Base-by-base conservation (phyloP, 2,888 invertebrate species). In the Biston stratarius region DNA sequence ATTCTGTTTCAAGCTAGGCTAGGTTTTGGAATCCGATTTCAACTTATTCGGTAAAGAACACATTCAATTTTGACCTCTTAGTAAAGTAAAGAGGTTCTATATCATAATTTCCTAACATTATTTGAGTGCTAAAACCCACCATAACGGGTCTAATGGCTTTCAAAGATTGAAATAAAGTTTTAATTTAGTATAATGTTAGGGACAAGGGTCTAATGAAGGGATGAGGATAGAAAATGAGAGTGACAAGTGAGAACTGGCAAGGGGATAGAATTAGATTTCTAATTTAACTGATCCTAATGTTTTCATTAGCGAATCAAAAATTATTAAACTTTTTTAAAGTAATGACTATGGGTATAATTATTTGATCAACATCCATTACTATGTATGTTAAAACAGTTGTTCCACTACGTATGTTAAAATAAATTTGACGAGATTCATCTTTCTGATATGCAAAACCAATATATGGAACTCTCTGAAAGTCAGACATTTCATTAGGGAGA, bases 171-270 rank as follows among this genome's bases (percentile, higher is more conserved):
- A 65, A 24, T 56, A 56, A 66, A 58, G 66, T 67, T 67, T 61
- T 42, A 61, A 66, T 66, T 58, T 44, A 47, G 48, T 44, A 38
- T 53, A 49, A 47, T 49, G 45, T 61, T 40, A 36, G 53, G 57
- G 57, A 63, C 55, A 15, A 44, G 63, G 67, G 67, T 67, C 67
- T 67, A 63, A 67, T 67, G 63, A 60, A 59, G 67, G 60, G 36
- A 47, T 24, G 57, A n/a, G 36, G 49, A 48, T 14, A 34, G 45
- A 56, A 40, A 47, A 24, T 56, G 40, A 59, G 15, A 52, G 51
- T 49, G 62, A 49, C 62, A 59, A 58, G 15, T 49, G 60, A 48
- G 42, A 24, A 49, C 33, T 48, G 47, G 36, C 44, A 15, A 14
- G 33, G 38, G 38, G 36, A 14, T 52, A 15, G 49, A 40, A 53